A percentile compares a stretch with the other conserved stretches of the same genome.
Evolutionary conservation across 2,797 vertebrate species (phyloP).

Genomic region (Megalops cyprinoides): DNA sequence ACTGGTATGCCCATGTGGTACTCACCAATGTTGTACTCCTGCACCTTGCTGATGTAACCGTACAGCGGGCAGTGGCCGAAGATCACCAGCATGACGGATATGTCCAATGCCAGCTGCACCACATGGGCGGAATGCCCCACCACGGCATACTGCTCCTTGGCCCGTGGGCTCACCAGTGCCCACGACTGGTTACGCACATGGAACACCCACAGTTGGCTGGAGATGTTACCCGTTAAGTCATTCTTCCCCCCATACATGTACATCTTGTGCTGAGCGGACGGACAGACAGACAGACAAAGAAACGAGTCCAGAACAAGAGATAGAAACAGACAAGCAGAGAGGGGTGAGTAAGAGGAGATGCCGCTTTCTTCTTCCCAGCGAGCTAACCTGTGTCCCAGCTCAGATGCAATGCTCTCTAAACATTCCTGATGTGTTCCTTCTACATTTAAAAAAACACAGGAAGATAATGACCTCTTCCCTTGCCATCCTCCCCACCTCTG

Average conservation of each 20-base stretch:
- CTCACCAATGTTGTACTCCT: constrained; percentile 90
- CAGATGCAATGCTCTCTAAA: too few relatives aligned
- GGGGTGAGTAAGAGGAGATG: too few relatives aligned
- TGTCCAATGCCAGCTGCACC: constrained; percentile 67
- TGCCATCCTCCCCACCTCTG: too few relatives aligned
- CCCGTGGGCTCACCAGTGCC: constrained; percentile 70
- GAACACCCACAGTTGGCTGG: constrained; percentile 91
- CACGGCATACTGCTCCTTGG: constrained; percentile 92
- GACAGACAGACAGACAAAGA: not conserved
- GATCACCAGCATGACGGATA: constrained; percentile 87
- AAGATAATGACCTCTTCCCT: too few relatives aligned
- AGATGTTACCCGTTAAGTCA: constrained; percentile 90
- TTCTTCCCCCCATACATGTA: constrained; percentile 98
- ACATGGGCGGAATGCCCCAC: constrained; percentile 94
- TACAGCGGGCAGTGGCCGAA: constrained; percentile 96
- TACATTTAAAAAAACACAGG: too few relatives aligned
- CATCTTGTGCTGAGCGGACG: constrained; percentile 80
- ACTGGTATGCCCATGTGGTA: not conserved
- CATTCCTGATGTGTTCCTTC: too few relatives aligned
- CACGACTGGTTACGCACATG: constrained; percentile 87
- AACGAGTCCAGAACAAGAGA: not conserved
- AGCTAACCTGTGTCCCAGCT: too few relatives aligned
- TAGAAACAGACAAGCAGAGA: not conserved
- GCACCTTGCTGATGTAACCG: constrained; percentile 91
- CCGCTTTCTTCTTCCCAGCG: too few relatives aligned